Base-by-base conservation (phyloP, 1,140 invertebrate species). In the Drosophila lini region DNA sequence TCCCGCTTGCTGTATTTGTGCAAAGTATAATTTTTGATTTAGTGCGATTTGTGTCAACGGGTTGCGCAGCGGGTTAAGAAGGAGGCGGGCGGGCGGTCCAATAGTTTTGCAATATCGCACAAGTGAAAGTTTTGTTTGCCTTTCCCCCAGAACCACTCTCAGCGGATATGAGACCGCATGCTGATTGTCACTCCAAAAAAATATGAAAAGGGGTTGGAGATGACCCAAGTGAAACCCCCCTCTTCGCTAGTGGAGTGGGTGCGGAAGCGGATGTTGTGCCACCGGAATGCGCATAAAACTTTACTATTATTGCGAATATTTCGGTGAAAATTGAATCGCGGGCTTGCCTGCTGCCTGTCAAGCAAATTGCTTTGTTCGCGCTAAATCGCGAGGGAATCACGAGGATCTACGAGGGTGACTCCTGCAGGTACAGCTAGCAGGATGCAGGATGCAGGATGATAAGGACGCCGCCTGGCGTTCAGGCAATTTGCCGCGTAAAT, bases 11-110 rank as follows among this genome's bases (percentile, higher is more conserved):
- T 85, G 63, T 89, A 84, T 89, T 88, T 88, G 84, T 75, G 80
- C 60, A 88, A 88, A 88, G 78, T 83, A 89, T 89, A 89, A 89
- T 89, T 89, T 89, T 89, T 89, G 84, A 89, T 89, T 89, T 89
- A 89, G 84, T 89, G 85, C 84, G 80, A 89, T 84, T 90, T 81
- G 78, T 84, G 78, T 84, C 84, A 86, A 77, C 83, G 80, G 75
- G 57, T 75, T 65, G 28, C 40, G 22, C 40, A 28, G 48, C 34
- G 81, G 81, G 81, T 78, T 77, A 50, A 83, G 62, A 38, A n/a
- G n/a, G 6, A 9, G 31, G 19, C 40, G 53, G 31, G 19, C 40
- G 53, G 32, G 61, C 65, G 13, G 48, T 52, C 75, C 65, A 88
- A 88, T 88, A 89, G 84, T 89, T 89, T 89, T 56, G 78, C 80